A percentile compares a stretch with the other conserved stretches of the same genome.
phyloP scores from a whole-genome alignment of 2,888 invertebrate genomes.

The Megalurothrips usitatus region DNA sequence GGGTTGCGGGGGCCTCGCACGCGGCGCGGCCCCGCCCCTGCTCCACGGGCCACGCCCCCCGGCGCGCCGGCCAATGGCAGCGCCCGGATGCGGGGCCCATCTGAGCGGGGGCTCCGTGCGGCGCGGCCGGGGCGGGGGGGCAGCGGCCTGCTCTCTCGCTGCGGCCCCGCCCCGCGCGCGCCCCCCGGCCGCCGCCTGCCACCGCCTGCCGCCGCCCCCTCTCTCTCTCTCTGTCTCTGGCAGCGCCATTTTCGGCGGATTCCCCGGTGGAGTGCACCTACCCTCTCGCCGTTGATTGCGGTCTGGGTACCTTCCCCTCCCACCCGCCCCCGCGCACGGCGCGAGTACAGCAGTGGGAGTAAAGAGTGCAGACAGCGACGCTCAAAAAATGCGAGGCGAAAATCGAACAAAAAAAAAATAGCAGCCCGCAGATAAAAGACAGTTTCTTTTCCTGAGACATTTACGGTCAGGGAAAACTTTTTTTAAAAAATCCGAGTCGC shows the following conservation, averaged over 20 bases:
- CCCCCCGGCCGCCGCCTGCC: conserved; percentile 31
- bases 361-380: no score
- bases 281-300: not conserved
- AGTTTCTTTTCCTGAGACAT: no score
- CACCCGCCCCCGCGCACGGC: no score
- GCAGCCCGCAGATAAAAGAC: no score
- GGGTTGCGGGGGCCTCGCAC: conserved; percentile 35
- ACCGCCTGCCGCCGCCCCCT: conserved; percentile 39
- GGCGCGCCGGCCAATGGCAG: conserved; percentile 40
- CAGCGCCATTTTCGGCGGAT: conserved; percentile 35
- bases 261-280: not conserved
- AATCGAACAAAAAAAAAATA: no score
- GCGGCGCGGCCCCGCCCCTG: conserved; percentile 39
- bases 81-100: conserved; percentile 35
- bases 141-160: not conserved
- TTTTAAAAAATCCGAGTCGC: no score
- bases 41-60: conserved; percentile 40
- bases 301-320: not conserved
- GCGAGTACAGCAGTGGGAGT: no score
- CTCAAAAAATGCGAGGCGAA: no score
- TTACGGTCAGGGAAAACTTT: no score
- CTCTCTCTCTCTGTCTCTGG: conserved; percentile 34
- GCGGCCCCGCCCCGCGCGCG: not conserved
- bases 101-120: conserved; percentile 32
- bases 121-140: conserved; percentile 35